phyloP scores from a whole-genome alignment of 2,888 invertebrate species.

The Digitonthophagus gazella region DNA sequence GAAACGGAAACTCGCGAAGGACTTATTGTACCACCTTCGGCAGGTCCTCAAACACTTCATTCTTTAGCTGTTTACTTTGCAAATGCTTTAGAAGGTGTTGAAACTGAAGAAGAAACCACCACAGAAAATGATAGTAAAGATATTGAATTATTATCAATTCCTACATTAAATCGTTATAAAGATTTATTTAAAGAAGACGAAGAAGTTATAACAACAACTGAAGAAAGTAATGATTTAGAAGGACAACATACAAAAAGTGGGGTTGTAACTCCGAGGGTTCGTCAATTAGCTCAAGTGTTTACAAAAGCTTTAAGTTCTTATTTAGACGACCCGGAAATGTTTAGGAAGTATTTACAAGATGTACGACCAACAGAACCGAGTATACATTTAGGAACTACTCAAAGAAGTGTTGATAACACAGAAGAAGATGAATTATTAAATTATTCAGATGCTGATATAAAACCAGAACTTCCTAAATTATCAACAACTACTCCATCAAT shows the following conservation, averaged over 20 bases:
- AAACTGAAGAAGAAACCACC: constrained; percentile 42
- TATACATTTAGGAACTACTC: constrained; percentile 31
- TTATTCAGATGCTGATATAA: constrained; percentile 66
- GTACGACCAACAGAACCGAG: constrained; percentile 75
- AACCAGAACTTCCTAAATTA: constrained; percentile 41
- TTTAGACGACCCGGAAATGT: constrained; percentile 78
- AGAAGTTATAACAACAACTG: constrained; percentile 10
- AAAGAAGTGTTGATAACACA: constrained; percentile 48
- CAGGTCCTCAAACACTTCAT: constrained; percentile 74
- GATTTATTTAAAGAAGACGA: constrained; percentile 33
- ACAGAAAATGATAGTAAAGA: constrained; percentile 22
- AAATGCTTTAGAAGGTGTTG: constrained; percentile 62
- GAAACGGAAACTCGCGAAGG: constrained; percentile 59
- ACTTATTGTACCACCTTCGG: constrained; percentile 68
- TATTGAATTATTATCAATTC: constrained; percentile 29
- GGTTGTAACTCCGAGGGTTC: constrained; percentile 62
- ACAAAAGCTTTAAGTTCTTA: constrained; percentile 81
- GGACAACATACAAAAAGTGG: constrained; percentile 64
- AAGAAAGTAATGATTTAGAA: constrained; percentile 54
- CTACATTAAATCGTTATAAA: constrained; percentile 31
- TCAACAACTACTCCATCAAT: constrained; percentile 54
- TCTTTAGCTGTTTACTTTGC: constrained; percentile 80
- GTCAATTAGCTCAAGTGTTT: constrained; percentile 80
- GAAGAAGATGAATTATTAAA: constrained; percentile 76
- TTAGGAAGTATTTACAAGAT: constrained; percentile 71